Evolutionary conservation across 2,113 vertebrate genomes (phyloP).

Genomic region (Colossoma macropomum): DNA sequence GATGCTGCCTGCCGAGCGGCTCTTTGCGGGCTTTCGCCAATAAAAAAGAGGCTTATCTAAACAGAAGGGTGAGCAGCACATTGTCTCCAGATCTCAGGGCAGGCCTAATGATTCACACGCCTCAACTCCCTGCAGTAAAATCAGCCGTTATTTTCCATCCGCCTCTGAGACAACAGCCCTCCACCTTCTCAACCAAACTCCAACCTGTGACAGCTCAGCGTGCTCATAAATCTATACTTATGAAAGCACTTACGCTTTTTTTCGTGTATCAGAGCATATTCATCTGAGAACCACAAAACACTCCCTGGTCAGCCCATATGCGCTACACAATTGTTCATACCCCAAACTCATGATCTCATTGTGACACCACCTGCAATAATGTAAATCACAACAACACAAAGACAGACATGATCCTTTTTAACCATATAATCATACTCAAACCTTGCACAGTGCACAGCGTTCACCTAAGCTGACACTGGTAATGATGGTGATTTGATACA

Average conservation of each 20-base stretch:
- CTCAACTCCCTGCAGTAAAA: slow-evolving; percentile 35
- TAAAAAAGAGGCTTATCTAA: slow-evolving; percentile 24
- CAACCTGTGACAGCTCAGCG: slow-evolving; percentile 4
- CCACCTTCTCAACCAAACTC: slow-evolving; percentile 24
- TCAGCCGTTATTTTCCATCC: slow-evolving; percentile 40
- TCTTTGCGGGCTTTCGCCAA: slow-evolving; percentile 24
- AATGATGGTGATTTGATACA: background rate
- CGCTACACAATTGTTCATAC: background rate
- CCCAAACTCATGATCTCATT: background rate
- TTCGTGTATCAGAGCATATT: slow-evolving; percentile 1
- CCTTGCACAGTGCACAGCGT: background rate
- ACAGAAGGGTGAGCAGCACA: slow-evolving; percentile 26
- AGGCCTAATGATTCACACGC: slow-evolving; percentile 35
- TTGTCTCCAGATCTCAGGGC: slow-evolving; percentile 36
- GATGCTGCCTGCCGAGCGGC: slow-evolving; percentile 57
- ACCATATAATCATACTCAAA: background rate
- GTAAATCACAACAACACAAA: background rate
- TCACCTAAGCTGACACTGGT: background rate
- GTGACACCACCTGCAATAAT: background rate
- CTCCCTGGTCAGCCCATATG: slow-evolving; percentile 1
- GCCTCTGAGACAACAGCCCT: slow-evolving; percentile 25
- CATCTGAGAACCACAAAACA: background rate
- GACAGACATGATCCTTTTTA: background rate
- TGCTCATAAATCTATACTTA: slow-evolving; percentile 19
- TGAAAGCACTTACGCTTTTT: slow-evolving; percentile 13